Percentiles rank a stretch among this genome's conserved stretches.
phyloP scores from a whole-genome alignment of 2,888 invertebrate genomes.

The Thelaira solivaga region DNA sequence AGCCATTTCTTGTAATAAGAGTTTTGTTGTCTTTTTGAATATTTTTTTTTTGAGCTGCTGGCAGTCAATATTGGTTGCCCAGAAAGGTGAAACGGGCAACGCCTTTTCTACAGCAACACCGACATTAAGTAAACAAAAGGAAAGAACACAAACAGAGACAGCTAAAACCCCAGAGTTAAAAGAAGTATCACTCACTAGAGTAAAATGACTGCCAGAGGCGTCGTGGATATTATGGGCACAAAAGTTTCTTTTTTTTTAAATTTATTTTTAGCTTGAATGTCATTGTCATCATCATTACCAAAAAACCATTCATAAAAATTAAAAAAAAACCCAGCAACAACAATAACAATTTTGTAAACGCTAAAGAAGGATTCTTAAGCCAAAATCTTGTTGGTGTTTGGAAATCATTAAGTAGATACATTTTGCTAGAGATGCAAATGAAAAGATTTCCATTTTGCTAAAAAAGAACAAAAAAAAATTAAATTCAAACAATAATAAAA shows the following conservation, averaged over 20 bases:
- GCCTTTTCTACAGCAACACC: constrained; percentile 46
- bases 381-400: not conserved
- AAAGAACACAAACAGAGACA: no score
- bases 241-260: constrained; percentile 10
- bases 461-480: no score
- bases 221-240: constrained; percentile 43
- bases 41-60: not conserved
- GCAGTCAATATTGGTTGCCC: constrained; percentile 56
- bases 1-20: constrained; percentile 54
- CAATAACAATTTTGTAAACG: not conserved
- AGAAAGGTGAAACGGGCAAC: constrained; percentile 59
- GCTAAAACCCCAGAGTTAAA: constrained; percentile 16
- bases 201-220: constrained; percentile 51
- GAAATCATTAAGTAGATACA: not conserved
- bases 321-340: constrained; percentile 20
- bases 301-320: constrained; percentile 55
- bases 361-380: not conserved
- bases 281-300: not conserved
- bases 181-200: constrained; percentile 45
- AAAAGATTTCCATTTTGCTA: constrained; percentile 26
- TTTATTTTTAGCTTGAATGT: not conserved
- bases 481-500: constrained; percentile 43
- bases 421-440: constrained; percentile 39
- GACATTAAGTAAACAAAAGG: constrained; percentile 23
- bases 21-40: constrained; percentile 20